phyloP scores from a whole-genome alignment of 2,797 vertebrate genomes.

The Cossypha caffra region DNA sequence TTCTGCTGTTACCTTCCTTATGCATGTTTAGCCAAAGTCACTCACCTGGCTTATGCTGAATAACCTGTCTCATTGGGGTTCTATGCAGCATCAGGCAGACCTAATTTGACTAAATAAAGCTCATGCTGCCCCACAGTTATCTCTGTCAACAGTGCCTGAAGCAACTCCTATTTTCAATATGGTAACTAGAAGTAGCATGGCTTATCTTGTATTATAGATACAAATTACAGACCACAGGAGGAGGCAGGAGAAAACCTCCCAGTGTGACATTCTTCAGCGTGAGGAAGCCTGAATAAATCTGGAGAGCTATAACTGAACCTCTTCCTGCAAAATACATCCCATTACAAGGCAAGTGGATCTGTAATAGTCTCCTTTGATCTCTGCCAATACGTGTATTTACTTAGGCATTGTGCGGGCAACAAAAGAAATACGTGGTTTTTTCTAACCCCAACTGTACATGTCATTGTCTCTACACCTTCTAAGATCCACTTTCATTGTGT shows the following conservation, averaged over 20 bases:
- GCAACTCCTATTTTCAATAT: not conserved
- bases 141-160: not conserved
- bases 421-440: not conserved
- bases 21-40: not conserved
- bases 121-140: not conserved
- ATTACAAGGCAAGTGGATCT: not conserved
- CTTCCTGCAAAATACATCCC: not conserved
- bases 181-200: not conserved
- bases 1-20: not conserved
- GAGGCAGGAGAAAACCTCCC: not conserved
- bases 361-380: not conserved
- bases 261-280: not conserved
- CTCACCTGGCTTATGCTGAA: not conserved
- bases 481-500: not conserved
- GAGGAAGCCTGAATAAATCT: not conserved
- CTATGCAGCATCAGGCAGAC: not conserved
- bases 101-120: constrained; percentile 4
- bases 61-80: not conserved
- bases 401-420: not conserved
- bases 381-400: not conserved
- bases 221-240: not conserved
- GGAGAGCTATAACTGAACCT: not conserved
- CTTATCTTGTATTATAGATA: not conserved
- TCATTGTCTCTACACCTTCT: not conserved
- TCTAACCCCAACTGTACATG: not conserved